Conservation (phyloP, 2,888 invertebrate genomes). For the Eurytoma californica region DNA sequence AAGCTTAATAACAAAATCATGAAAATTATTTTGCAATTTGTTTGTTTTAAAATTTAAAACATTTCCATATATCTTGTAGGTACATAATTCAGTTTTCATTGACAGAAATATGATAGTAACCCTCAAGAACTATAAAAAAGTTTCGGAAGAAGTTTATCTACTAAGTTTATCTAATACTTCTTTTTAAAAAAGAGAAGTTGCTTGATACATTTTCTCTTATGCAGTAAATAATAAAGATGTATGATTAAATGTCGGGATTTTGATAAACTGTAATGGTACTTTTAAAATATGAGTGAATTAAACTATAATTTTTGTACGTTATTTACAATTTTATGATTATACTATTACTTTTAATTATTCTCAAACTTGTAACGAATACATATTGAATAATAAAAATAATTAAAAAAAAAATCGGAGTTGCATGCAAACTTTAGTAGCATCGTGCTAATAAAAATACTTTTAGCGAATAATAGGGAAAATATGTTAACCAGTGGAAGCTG, state of each 20-base stretch:
- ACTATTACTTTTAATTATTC: too few species aligned
- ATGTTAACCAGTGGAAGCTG: background rate
- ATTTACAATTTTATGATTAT: too few species aligned
- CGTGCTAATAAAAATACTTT: constrained; percentile 1
- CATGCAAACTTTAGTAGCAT: too few species aligned
- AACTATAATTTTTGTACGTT: too few species aligned
- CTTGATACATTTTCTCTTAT: background rate
- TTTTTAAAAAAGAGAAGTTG: background rate
- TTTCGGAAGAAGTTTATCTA: background rate
- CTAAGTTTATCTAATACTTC: background rate
- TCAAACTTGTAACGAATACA: too few species aligned
- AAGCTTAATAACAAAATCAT: background rate
- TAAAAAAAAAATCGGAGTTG: too few species aligned
- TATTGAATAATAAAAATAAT: too few species aligned
- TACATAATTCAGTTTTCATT: background rate
- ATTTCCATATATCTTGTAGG: background rate
- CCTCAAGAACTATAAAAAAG: background rate
- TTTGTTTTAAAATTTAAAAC: background rate
- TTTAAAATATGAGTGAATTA: too few species aligned
- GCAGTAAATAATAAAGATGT: background rate
- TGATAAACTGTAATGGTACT: too few species aligned
- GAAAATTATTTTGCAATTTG: background rate
- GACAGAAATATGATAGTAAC: background rate
- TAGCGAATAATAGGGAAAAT: background rate
- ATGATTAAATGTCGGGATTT: too few species aligned